Evolutionary conservation across 2,888 invertebrate genomes (phyloP), one percentile per base, ranked within the genome.

Genomic region (Synanthedon tipuliformis): DNA sequence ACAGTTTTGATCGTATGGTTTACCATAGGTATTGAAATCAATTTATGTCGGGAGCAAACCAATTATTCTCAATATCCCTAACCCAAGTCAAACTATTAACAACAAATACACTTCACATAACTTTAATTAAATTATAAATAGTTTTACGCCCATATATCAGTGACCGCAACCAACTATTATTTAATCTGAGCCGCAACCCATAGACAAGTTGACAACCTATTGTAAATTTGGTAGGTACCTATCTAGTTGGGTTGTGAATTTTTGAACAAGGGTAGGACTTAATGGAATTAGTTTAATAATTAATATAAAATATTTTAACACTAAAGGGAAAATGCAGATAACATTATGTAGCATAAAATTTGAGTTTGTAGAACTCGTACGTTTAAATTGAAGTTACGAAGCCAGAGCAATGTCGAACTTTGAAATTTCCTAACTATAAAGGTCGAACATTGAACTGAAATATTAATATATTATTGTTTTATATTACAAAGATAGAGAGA

Each of bases 211-310:
- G 50, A 53, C 53, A 53, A 54, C 52, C 51, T 54, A 57, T 59
- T 57, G 53, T 15, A 40, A 50, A 55, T 56, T 55, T 55, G 48
- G 56, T 55, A 56, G 48, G 56, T 55, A 56, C 51, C 49, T 52
- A 40, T 48, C 41, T 56, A 48, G 55, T 57, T 56, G 48, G 54
- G 52, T 48, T 50, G 53, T 52, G 18, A 54, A 52, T 54, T 52
- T 50, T 51, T 51, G 54, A 49, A 54, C 64, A 64, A 61, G 63
- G 62, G 64, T 62, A 61, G 66, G 64, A 67, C 34, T 34, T 76
- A 77, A 78, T 73, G 69, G 73, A 75, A 78, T 76, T 78, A 77
- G 78, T 79, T 78, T 69, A 55, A 69, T 75, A 75, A 78, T 77
- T 75, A 74, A 78, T 67, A 77, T 73, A 72, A 70, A 76, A 75